Evolutionary conservation across 2,797 vertebrate species (phyloP).

Genomic region (Rhinoraja longicauda): DNA sequence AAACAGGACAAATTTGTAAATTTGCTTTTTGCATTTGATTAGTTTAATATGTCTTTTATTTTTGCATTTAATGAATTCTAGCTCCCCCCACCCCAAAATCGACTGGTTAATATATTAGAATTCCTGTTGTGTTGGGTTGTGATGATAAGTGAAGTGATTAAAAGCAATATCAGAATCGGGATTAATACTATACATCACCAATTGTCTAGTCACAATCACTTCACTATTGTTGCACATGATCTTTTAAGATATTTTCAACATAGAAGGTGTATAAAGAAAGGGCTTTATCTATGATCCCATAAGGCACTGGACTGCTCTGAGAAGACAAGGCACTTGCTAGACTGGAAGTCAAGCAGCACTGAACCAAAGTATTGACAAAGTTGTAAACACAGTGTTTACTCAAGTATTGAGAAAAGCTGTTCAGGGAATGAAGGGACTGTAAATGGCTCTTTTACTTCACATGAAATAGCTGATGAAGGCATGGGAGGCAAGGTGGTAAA

Average conservation of each 20-base stretch:
- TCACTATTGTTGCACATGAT: neutral
- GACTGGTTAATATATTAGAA: neutral
- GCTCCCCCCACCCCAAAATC: neutral
- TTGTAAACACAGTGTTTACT: slow-evolving; percentile 63
- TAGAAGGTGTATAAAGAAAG: neutral
- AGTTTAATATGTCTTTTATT: neutral
- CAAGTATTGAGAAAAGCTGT: slow-evolving; percentile 29
- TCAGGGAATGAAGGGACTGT: slow-evolving; percentile 44
- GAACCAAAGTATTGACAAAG: slow-evolving; percentile 49
- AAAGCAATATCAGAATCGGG: neutral
- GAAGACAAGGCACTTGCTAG: neutral
- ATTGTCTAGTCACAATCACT: neutral
- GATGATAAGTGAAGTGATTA: neutral
- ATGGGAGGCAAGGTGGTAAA: slow-evolving; percentile 59
- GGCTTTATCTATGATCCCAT: neutral
- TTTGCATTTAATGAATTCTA: neutral
- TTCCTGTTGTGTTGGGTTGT: neutral
- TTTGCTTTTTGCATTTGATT: neutral
- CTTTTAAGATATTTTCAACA: neutral
- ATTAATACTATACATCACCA: neutral
- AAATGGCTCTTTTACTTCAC: slow-evolving; percentile 48
- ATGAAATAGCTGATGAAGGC: slow-evolving; percentile 55
- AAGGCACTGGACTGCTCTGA: neutral
- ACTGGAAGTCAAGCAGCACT: slow-evolving; percentile 6
- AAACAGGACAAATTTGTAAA: neutral